Evolutionary conservation across 2,888 invertebrate genomes (phyloP).

Genomic region (Pinctada fucata): DNA sequence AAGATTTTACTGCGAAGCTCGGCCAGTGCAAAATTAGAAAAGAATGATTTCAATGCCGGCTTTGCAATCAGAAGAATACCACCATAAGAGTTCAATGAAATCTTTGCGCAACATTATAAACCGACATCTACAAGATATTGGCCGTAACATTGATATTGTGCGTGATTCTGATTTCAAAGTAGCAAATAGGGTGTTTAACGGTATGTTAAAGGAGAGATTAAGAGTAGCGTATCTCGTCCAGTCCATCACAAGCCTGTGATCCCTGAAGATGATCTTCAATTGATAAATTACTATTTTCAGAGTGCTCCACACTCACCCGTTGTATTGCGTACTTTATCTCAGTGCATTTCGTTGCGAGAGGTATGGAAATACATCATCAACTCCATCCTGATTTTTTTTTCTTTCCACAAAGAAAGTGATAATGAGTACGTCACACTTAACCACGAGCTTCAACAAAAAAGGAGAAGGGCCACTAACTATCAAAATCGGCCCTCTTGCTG

Average conservation of each 20-base stretch:
- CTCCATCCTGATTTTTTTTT: too few species aligned
- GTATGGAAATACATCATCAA: constrained; percentile 18
- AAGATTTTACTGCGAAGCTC: constrained; percentile 5
- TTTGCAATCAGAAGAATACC: too few species aligned
- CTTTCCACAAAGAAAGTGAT: too few species aligned
- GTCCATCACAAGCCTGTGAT: constrained; percentile 17
- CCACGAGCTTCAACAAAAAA: neutral
- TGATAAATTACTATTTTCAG: constrained; percentile 2
- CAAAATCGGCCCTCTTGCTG: too few species aligned
- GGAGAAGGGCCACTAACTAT: too few species aligned
- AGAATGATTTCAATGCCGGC: too few species aligned
- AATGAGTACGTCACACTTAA: too few species aligned
- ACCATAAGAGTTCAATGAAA: constrained; percentile 4
- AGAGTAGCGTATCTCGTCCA: constrained; percentile 10
- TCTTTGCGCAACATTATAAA: constrained; percentile 29
- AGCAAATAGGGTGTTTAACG: constrained; percentile 22
- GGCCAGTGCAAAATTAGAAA: too few species aligned
- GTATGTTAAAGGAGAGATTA: constrained; percentile 14
- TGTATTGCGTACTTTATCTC: constrained; percentile 1
- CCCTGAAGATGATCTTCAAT: neutral
- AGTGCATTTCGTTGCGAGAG: constrained; percentile 21
- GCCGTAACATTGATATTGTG: constrained; percentile 17
- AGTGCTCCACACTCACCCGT: neutral
- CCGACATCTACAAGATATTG: constrained; percentile 15
- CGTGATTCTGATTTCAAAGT: constrained; percentile 6